Evolutionary conservation across 2,888 invertebrate species (phyloP).

Genomic region (Cryptocheilus praepositus): DNA sequence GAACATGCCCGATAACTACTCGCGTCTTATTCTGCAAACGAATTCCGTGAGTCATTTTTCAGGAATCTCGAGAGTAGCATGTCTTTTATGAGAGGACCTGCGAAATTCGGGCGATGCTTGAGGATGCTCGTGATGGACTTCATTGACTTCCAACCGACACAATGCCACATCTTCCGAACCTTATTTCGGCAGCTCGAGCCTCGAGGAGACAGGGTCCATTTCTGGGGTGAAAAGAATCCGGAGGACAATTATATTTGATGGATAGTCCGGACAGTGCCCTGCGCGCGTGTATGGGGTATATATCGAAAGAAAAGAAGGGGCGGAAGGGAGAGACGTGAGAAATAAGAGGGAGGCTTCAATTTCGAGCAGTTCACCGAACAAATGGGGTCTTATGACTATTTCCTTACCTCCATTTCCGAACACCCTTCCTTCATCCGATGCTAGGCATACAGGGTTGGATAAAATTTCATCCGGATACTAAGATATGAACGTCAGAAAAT

Average conservation of each 20-base stretch:
- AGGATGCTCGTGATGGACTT: neutral
- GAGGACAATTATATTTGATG: conserved; percentile 61
- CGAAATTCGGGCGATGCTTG: neutral
- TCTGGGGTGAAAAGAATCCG: conserved; percentile 23
- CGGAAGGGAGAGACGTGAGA: conserved; percentile 14
- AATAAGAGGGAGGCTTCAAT: conserved; percentile 46
- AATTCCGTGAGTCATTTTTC: too few relatives aligned
- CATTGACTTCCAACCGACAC: too few relatives aligned
- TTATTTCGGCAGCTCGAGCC: neutral
- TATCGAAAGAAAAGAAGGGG: conserved; percentile 7
- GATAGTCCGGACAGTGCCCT: conserved; percentile 40
- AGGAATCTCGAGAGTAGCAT: neutral
- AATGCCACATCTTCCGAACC: neutral
- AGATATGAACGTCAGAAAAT: too few relatives aligned
- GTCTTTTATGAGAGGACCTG: neutral
- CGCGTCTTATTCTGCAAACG: too few relatives aligned
- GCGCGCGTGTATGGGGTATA: conserved; percentile 2
- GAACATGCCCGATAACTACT: too few relatives aligned
- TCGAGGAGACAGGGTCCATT: conserved; percentile 20
- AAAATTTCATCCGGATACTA: too few relatives aligned
- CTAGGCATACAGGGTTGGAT: too few relatives aligned
- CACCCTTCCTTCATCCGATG: neutral
- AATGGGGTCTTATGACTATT: conserved; percentile 55
- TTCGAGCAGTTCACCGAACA: conserved; percentile 59
- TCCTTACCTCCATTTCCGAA: conserved; percentile 5